phyloP scores from a whole-genome alignment of 1,140 invertebrate species.

The Drosophila rufa region DNA sequence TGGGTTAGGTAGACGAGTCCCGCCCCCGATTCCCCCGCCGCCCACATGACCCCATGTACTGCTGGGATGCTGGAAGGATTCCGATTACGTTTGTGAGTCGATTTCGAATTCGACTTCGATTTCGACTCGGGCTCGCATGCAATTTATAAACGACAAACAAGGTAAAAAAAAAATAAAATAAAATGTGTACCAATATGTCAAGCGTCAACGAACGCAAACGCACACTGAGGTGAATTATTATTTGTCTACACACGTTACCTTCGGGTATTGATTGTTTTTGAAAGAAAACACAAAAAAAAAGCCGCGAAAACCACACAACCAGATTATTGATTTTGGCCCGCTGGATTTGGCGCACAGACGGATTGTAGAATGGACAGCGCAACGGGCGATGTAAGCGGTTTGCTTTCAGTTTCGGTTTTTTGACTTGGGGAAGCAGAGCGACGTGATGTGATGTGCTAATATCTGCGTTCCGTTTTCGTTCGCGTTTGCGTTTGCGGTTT shows the following conservation, averaged over 20 bases:
- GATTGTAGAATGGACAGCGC: slow-evolving; percentile 38
- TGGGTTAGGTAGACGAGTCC: slow-evolving; percentile 29
- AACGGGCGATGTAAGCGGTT: slow-evolving; percentile 45
- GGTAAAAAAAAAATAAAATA: slow-evolving; percentile 50
- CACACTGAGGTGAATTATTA: slow-evolving; percentile 75
- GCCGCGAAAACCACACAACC: slow-evolving; percentile 79
- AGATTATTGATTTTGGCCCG: slow-evolving; percentile 79
- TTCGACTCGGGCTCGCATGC: slow-evolving; percentile 27
- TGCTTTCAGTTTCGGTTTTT: slow-evolving; percentile 36
- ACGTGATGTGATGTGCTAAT: slow-evolving; percentile 16
- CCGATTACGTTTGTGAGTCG: slow-evolving; percentile 11
- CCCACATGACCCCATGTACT: slow-evolving; percentile 14
- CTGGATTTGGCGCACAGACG: slow-evolving; percentile 48
- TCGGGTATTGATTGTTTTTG: slow-evolving; percentile 82
- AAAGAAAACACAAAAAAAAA: slow-evolving; percentile 79
- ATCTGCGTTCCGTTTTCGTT: slow-evolving; percentile 20
- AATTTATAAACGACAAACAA: slow-evolving; percentile 42
- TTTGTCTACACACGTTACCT: slow-evolving; percentile 78
- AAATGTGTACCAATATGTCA: slow-evolving; percentile 81
- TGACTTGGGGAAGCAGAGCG: slow-evolving; percentile 24
- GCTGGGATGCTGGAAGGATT: slow-evolving; percentile 17
- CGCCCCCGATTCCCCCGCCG: not conserved
- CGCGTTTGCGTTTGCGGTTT: slow-evolving; percentile 19
- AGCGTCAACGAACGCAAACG: slow-evolving; percentile 80
- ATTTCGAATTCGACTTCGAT: slow-evolving; percentile 11